A percentile compares a stretch with the other conserved stretches of the same genome.
phyloP scores from a whole-genome alignment of 2,797 vertebrate genomes.

The Sebastes oblongus region DNA sequence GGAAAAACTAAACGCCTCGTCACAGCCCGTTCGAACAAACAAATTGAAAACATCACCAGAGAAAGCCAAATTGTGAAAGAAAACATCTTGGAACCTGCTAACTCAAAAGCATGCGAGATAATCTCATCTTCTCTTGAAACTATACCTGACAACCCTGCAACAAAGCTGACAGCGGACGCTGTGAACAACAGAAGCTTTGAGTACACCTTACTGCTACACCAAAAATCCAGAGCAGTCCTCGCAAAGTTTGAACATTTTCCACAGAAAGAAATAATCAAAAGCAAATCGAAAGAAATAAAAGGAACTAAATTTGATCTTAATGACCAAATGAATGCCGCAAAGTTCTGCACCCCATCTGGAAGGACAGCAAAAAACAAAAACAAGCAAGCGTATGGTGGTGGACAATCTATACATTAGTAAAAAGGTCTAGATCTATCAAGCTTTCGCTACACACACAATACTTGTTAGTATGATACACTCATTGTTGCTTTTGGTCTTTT shows the following conservation, averaged over 20 bases:
- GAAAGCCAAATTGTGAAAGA: neutral
- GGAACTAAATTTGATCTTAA: neutral
- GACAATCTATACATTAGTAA: neutral
- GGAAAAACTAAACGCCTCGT: neutral
- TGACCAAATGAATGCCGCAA: neutral
- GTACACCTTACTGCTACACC: too few species aligned
- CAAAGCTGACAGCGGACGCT: too few species aligned
- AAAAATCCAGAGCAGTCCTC: too few species aligned
- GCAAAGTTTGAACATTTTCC: too few species aligned
- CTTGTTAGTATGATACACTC: neutral
- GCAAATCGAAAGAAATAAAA: too few species aligned
- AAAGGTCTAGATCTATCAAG: too few species aligned
- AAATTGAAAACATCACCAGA: neutral
- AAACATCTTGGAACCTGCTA: neutral
- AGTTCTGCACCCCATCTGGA: neutral
- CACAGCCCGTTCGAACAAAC: neutral
- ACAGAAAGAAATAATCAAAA: too few species aligned
- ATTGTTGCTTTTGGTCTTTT: neutral
- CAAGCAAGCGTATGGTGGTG: neutral
- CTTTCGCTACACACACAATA: neutral
- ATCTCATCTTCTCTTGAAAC: neutral
- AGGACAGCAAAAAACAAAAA: neutral
- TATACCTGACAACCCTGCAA: too few species aligned
- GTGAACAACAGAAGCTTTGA: too few species aligned
- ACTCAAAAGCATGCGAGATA: neutral